Conservation (phyloP, 2,113 vertebrate species). For the Lagopus leucura region DNA sequence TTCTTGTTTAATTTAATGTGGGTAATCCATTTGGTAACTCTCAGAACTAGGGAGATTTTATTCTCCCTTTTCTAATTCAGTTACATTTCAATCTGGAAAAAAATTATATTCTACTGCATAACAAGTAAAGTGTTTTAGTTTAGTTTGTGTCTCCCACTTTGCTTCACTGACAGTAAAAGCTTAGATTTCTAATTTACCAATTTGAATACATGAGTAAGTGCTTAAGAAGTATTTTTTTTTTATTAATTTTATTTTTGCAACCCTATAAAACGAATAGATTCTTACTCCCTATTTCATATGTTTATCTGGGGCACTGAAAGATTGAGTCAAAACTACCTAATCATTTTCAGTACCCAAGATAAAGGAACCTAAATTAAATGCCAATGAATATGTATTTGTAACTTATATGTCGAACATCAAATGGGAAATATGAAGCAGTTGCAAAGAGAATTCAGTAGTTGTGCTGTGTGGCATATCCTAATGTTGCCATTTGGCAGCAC, state of each 20-base stretch:
- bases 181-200: background rate
- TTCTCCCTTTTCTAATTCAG: background rate
- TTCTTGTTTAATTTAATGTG: background rate
- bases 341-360: background rate
- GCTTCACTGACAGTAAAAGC: background rate
- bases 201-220: background rate
- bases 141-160: background rate
- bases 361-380: background rate
- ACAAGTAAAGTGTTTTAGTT: background rate
- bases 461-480: fast-evolving
- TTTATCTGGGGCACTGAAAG: background rate
- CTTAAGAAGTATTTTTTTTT: background rate
- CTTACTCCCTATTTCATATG: background rate
- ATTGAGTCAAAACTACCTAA: background rate
- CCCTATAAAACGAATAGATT: background rate
- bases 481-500: background rate
- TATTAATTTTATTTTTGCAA: background rate
- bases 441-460: background rate
- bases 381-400: background rate
- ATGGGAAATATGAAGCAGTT: background rate
- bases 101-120: background rate
- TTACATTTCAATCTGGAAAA: background rate
- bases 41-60: background rate
- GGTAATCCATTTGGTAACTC: background rate
- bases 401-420: background rate